These are phyloP conservation scores for Vespertilio murinus DNA, from an alignment of 2,797 vertebrate species.

Conservation along the genomic window DNA sequence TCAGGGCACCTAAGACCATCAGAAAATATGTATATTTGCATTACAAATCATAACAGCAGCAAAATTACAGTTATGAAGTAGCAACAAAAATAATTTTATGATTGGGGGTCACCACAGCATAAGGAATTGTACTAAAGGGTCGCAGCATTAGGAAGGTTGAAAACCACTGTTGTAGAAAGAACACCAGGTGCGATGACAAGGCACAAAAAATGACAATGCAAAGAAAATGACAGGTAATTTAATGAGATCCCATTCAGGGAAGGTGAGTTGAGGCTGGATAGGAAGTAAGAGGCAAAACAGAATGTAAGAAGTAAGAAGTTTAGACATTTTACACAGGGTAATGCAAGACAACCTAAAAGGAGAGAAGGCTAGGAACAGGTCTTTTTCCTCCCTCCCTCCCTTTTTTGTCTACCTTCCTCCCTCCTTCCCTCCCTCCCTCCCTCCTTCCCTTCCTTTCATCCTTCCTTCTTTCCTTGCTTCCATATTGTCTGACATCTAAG, in stretches of 20 bases:
- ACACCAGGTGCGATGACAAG: not conserved
- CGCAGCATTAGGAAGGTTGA: too few relatives aligned
- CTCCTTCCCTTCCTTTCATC: not conserved
- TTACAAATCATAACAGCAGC: too few relatives aligned
- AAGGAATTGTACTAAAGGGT: too few relatives aligned
- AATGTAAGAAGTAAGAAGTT: not conserved
- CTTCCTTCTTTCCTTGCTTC: accelerated
- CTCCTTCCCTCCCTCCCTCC: accelerated
- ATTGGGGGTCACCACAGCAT: too few relatives aligned
- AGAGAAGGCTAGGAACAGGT: not conserved
- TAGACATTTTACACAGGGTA: not conserved
- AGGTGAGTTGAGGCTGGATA: not conserved
- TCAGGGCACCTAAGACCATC: too few relatives aligned
- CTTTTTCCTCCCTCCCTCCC: not conserved
- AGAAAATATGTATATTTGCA: too few relatives aligned
- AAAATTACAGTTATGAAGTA: too few relatives aligned
- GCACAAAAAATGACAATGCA: not conserved
- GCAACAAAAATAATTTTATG: too few relatives aligned
- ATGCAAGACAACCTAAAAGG: not conserved
- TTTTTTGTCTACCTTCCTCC: accelerated
- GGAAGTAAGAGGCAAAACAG: not conserved
- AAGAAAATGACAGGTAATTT: not conserved
- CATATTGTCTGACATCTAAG: not conserved
- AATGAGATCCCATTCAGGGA: not conserved
- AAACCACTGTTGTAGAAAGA: not conserved